Percentiles rank a stretch among this genome's conserved stretches.
These are phyloP conservation scores for Lateolabrax maculatus DNA, from an alignment of 2,797 vertebrate species.

Conservation along the genomic window DNA sequence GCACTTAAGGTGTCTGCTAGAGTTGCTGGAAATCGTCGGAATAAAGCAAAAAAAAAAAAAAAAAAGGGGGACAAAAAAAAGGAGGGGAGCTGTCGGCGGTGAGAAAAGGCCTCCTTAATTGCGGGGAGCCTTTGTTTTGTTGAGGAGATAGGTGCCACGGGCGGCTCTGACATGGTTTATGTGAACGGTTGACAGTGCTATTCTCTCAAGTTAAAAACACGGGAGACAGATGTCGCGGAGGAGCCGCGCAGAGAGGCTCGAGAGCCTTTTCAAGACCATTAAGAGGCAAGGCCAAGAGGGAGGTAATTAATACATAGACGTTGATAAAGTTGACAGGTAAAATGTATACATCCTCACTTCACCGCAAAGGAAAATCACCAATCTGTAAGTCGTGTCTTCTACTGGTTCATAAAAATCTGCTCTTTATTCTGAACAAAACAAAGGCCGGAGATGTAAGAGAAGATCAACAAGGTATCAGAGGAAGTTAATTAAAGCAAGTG, in stretches of 20 bases:
- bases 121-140: constrained; percentile 77
- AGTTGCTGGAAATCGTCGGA: constrained; percentile 80
- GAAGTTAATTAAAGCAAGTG: constrained; percentile 26
- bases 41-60: constrained; percentile 67
- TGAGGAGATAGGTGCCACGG: constrained; percentile 75
- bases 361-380: background rate
- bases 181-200: constrained; percentile 68
- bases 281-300: constrained; percentile 45
- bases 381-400: background rate
- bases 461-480: constrained; percentile 1
- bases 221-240: constrained; percentile 63
- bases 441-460: background rate
- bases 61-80: constrained; percentile 49
- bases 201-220: constrained; percentile 71
- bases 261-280: constrained; percentile 51
- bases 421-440: constrained; percentile 18
- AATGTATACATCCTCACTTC: constrained; percentile 68
- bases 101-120: constrained; percentile 78
- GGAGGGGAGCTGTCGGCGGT: constrained; percentile 53
- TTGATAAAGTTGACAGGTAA: constrained; percentile 59
- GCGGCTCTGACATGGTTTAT: constrained; percentile 70
- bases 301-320: constrained; percentile 62
- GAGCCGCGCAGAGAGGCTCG: background rate
- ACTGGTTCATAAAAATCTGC: background rate
- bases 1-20: constrained; percentile 86